Evolutionary conservation across 2,888 invertebrate species (phyloP), one percentile per base, ranked within the genome.

Genomic region (Harpalus rufipes): DNA sequence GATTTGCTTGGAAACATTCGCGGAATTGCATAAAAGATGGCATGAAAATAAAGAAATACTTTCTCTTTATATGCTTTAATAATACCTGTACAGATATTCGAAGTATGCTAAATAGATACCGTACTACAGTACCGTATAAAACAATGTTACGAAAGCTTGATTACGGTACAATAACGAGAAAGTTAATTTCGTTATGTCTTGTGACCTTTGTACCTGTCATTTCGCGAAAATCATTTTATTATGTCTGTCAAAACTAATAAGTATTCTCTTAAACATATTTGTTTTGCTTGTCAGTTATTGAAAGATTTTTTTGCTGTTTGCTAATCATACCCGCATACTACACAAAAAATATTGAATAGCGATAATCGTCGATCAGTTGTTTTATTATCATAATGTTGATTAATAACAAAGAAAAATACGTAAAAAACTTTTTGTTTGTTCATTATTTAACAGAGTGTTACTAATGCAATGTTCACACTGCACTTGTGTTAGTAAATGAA

Each of bases 91-190:
- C 12, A 68, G 68, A 68, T 68, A 68, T 14, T 14, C 14, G 39
- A 68, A 68, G 39, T 68, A 39, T 68, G 68, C 21, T 32, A 21
- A 32, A 65, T 65, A 25, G 65, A 65, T 65, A 65, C 7, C 16
- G 41, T 68, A 68, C n/a, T 6, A 32, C 3, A 25, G n/a, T 32
- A 65, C 10, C 65, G 68, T 68, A 68, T 68, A 68, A 68, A 68
- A 72, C 72, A 72, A 44, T 72, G 12, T 74, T 74, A 74, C 44
- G 72, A 74, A 74, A 74, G 72, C 16, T 16, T 74, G 41, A 74
- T 74, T 74, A 18, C 44, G 25, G 6, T 4, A 6, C 16, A 14
- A 16, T 14, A 51, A 18, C 10, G 14, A 74, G 72, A 74, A 74
- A 74, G 72, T 74, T 16, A 25, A 44, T 74, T 74, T 51, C 10